Conservation (phyloP, 2,113 vertebrate species). For the Chlorodrepanis virens region DNA sequence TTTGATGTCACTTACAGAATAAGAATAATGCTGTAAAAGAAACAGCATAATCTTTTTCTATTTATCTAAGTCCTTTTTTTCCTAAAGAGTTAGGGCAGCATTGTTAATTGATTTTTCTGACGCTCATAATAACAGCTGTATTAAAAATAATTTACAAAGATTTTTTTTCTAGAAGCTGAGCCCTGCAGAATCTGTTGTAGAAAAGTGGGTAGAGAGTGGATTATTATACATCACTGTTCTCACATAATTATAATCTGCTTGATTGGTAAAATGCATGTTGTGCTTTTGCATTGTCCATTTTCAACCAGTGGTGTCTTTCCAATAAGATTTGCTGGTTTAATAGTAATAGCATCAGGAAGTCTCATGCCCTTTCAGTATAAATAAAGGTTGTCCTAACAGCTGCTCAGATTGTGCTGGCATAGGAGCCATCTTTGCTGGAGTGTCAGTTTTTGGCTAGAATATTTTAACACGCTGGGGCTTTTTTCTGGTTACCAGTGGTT, state of each 20-base stretch:
- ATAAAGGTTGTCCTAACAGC: slow-evolving; percentile 47
- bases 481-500: slow-evolving; percentile 37
- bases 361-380: background rate
- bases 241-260: slow-evolving; percentile 22
- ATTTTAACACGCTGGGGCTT: background rate
- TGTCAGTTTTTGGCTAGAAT: slow-evolving; percentile 40
- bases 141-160: slow-evolving; percentile 64
- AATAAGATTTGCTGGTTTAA: background rate
- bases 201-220: slow-evolving; percentile 19
- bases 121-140: slow-evolving; percentile 35
- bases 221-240: slow-evolving; percentile 23
- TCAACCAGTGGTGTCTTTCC: background rate
- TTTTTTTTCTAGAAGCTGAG: slow-evolving; percentile 21
- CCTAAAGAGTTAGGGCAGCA: slow-evolving; percentile 52
- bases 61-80: slow-evolving; percentile 36
- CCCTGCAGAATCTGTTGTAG: slow-evolving; percentile 1
- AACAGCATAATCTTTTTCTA: slow-evolving; percentile 33
- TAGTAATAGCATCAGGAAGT: background rate
- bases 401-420: slow-evolving; percentile 26
- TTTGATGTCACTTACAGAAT: slow-evolving; percentile 54
- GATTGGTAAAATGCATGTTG: slow-evolving; percentile 15
- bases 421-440: background rate
- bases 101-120: slow-evolving; percentile 72
- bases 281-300: background rate
- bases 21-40: slow-evolving; percentile 26